These are phyloP conservation scores for Pinna nobilis DNA, from an alignment of 1,140 invertebrate species.

Conservation along the genomic window DNA sequence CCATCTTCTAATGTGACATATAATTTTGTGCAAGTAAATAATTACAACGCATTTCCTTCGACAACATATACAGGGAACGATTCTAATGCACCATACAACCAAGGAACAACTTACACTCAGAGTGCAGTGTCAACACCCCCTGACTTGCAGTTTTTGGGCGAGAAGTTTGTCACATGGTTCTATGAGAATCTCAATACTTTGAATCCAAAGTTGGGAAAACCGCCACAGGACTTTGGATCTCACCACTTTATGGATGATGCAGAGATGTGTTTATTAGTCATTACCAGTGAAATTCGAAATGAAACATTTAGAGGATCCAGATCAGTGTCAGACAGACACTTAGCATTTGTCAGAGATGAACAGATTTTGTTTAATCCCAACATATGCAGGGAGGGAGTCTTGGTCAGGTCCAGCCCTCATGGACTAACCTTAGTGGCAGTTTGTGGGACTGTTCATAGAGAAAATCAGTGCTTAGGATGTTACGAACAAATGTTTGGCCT, in stretches of 20 bases:
- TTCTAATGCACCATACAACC: no score
- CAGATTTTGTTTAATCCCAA: constrained; percentile 80
- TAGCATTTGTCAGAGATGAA: constrained; percentile 72
- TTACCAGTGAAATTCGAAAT: constrained; percentile 46
- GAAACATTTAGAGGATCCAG: constrained; percentile 51
- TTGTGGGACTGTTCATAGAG: constrained; percentile 80
- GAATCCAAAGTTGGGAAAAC: constrained; percentile 53
- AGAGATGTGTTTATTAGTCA: constrained; percentile 57
- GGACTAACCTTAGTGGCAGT: constrained; percentile 79
- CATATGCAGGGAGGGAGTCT: constrained; percentile 75
- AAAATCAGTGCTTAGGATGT: constrained; percentile 76
- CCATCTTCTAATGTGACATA: no score
- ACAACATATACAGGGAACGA: no score
- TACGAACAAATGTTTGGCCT: constrained; percentile 81
- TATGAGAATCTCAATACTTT: constrained; percentile 77
- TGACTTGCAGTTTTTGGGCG: constrained; percentile 74
- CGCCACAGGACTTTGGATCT: constrained; percentile 69
- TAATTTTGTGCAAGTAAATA: no score
- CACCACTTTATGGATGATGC: constrained; percentile 79
- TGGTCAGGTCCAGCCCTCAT: constrained; percentile 78
- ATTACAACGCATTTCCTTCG: no score
- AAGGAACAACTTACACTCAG: no score
- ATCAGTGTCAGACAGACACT: constrained; percentile 71
- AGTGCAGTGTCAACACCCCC: not conserved
- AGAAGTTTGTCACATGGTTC: constrained; percentile 80